Conservation (phyloP, 2,113 vertebrate genomes). For the Chrysochloris asiatica region DNA sequence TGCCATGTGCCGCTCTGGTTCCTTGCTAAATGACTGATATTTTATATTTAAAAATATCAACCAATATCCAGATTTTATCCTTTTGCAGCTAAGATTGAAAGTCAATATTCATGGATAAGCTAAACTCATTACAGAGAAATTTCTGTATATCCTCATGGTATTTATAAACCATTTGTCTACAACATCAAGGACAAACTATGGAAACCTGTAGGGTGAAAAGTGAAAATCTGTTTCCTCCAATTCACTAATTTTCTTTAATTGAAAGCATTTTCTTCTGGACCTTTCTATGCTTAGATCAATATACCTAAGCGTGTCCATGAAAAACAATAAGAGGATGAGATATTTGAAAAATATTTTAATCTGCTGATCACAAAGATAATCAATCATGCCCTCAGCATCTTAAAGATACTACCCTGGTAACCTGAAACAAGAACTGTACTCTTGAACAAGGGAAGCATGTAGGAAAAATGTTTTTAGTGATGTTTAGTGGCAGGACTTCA, state of each 20-base stretch:
- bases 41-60: background rate
- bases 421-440: background rate
- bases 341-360: background rate
- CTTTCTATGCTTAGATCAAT: background rate
- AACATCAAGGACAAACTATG: background rate
- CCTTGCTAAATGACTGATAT: background rate
- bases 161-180: constrained; percentile 13
- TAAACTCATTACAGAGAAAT: background rate
- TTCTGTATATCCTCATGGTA: background rate
- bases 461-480: background rate
- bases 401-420: background rate
- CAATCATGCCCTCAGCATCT: background rate
- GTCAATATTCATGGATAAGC: background rate
- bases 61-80: background rate
- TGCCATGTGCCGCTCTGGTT: too few relatives aligned
- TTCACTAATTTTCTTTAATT: background rate
- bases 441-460: background rate
- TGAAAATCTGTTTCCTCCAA: background rate
- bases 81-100: background rate
- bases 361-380: background rate
- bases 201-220: background rate
- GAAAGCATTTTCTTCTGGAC: background rate
- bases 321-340: background rate
- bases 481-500: background rate
- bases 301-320: background rate